Evolutionary conservation across 64 coral and sea anemone species (phyloP), one percentile per base, ranked within the genome.

Genomic region (Montipora foliosa): DNA sequence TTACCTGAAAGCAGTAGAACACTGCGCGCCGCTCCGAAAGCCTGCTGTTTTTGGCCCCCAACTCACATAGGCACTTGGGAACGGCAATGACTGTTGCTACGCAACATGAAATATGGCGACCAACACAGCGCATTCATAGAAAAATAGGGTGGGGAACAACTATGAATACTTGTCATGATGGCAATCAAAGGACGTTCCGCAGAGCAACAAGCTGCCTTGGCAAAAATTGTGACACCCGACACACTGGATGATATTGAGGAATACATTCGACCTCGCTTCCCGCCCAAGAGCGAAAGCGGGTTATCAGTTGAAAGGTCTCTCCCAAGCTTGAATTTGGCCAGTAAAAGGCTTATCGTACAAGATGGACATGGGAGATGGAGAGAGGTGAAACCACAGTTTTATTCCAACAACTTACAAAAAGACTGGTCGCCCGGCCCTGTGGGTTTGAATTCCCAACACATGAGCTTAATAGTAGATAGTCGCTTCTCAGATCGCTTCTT

Each of bases 321-420:
- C 75, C 58, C 57, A 82, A 82, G 29, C 80, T 17, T 82, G 46
- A 86, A 49, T 66, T 49, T 20, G 47, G 57, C 60, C 22, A 9
- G 15, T 29, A 83, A 87, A 62, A 89, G 93, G 76, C 88, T 83
- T 49, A 98, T 98, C 74, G 96, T 95, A 48, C 89, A 92, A 78
- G 96, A 98, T 89, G 96, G 96, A 14, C 91, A 92, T 89, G 96
- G 96, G 47, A 84, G 89, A 79, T 98, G 96, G 96, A 98, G 96
- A 83, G 96, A 98, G 53, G 83, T 98, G 5, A 79, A 90, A 49
- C 89, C 96, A 1, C 71, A 46, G 1, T 21, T 74, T 79, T 85
- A 80, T 22, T 51, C 76, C 9, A 80, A 47, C 4, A 78, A 80
- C 77, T 70, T 93, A 19, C 84, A 49, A 49, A 47, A 16, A 3